Base-by-base conservation (phyloP, 2,113 vertebrate species). In the Ciconia maguari region DNA sequence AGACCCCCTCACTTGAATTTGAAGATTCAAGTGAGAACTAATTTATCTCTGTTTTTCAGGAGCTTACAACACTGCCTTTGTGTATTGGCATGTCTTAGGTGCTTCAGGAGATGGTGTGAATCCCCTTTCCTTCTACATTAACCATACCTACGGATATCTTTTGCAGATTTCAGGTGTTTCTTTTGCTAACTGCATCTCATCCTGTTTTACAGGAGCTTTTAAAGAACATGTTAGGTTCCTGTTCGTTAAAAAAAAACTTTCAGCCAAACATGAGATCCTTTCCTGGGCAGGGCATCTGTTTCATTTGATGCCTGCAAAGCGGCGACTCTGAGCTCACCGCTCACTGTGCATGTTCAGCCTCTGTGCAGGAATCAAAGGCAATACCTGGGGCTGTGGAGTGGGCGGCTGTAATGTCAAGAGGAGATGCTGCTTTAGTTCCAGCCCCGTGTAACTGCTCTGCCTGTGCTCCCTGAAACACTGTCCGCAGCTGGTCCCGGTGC, bases 261-360 rank as follows among this genome's bases (percentile, higher is more conserved):
- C 74, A 91, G 70, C 41, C 66, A 76, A 80, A 77, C 10, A 11
- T 34, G 55, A 72, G 46, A 48, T 79, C 46, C 21, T 42, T 96
- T 95, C 92, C 68, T 92, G 85, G 79, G 96, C 54, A 87, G 94
- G 92, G 90, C 82, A 96, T 93, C 91, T 10, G 14, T 93, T 94
- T 62, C 41, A 3, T 38, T 38, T 72, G 81, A 44, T 80, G 74
- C 44, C 34, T 79, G 69, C 36, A 2, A 60, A 46, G 91, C 1
- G n/a, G 41, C 62, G 81, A 25, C 41, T 66, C 49, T 26, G 52
- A 64, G 62, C 58, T 71, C 46, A 11, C 32, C 0, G 2, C 46
- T 80, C 0, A 0, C 54, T 62, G 48, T 27, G 57, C 1, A 0
- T 11, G 11, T 48, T 80, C 65, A 38, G 60, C 65, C 44, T 77